Evolutionary conservation across 2,888 invertebrate species (phyloP).

Genomic region (Lissocephala sabroskyi): DNA sequence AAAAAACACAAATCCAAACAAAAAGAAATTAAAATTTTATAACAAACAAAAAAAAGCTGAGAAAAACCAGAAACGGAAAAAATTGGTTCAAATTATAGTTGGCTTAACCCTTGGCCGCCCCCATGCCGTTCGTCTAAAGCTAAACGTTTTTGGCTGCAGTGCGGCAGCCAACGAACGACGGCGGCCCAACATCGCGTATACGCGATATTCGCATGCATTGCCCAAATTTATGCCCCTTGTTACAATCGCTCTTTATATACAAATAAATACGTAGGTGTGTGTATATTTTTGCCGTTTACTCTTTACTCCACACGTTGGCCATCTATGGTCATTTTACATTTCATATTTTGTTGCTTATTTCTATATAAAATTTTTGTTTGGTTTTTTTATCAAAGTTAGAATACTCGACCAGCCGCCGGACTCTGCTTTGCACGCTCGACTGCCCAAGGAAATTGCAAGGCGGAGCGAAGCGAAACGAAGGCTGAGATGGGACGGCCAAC

Average conservation of each 20-base stretch:
- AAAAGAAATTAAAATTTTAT: conserved; percentile 27
- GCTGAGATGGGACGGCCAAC: too few relatives aligned
- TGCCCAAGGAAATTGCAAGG: too few relatives aligned
- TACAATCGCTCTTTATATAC: too few relatives aligned
- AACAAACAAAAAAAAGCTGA: not conserved
- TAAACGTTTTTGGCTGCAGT: conserved; percentile 10
- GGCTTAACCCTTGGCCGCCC: not conserved
- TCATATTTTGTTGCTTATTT: conserved; percentile 12
- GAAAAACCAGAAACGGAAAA: not conserved
- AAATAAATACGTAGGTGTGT: too few relatives aligned
- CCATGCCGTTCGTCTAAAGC: conserved; percentile 5
- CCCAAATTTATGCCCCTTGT: conserved; percentile 26
- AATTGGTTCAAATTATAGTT: not conserved
- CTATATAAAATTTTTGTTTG: conserved; percentile 4
- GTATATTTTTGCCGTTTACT: not conserved
- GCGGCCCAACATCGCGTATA: conserved; percentile 36
- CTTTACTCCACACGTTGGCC: conserved; percentile 1
- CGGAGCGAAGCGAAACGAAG: too few relatives aligned
- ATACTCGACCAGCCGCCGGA: conserved; percentile 9
- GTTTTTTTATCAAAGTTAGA: conserved; percentile 11
- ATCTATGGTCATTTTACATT: conserved; percentile 19
- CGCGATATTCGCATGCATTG: conserved; percentile 33
- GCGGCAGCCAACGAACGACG: too few relatives aligned
- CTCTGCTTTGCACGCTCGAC: too few relatives aligned
- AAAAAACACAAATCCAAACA: conserved; percentile 18